Evolutionary conservation across 1,140 invertebrate species (phyloP), one percentile per base, ranked within the genome.

Genomic region (Helicoverpa zea): DNA sequence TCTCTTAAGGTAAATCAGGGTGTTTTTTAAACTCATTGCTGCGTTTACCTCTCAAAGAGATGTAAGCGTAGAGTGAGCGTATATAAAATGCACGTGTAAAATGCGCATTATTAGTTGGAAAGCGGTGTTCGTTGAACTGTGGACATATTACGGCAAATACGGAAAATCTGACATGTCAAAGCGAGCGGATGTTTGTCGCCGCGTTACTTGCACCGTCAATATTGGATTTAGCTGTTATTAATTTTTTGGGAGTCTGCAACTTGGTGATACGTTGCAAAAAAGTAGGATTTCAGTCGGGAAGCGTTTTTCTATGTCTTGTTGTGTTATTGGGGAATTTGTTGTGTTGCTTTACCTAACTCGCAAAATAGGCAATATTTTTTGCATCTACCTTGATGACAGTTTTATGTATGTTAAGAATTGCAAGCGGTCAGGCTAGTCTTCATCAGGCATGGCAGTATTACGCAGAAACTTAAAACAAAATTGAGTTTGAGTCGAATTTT

Each of bases 221-320:
- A 75, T 63, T 63, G 73, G 56, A 49, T 75, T 61, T 51, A 75
- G n/a, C 30, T 35, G 70, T 73, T 73, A 73, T 72, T 30, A 30
- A 43, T 61, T 75, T 75, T 75, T 75, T 63, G 18, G 35, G n/a
- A 13, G 64, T 14, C 13, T 23, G 11, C 10, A 29, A 47, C 5
- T 58, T 61, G 54, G 14, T 3, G 30, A 63, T 75, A n/a, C 14
- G 30, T 75, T 51, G 4, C 2, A 14, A 29, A 51, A 30, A 47
- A 16, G 14, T 52, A 2, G 14, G 66, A 35, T 63, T 16, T 23
- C 2, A 18, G 16, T 43, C 9, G 35, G 35, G 5, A 43, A 43
- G 35, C 35, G 7, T 43, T 43, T 43, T 43, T 9, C 9, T 9
- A 9, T 43, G 35, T 43, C 35, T 43, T 58, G 56, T 16, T 43